Conservation (phyloP, 1,140 invertebrate genomes). For the Macrotrachela quadricornifera region DNA sequence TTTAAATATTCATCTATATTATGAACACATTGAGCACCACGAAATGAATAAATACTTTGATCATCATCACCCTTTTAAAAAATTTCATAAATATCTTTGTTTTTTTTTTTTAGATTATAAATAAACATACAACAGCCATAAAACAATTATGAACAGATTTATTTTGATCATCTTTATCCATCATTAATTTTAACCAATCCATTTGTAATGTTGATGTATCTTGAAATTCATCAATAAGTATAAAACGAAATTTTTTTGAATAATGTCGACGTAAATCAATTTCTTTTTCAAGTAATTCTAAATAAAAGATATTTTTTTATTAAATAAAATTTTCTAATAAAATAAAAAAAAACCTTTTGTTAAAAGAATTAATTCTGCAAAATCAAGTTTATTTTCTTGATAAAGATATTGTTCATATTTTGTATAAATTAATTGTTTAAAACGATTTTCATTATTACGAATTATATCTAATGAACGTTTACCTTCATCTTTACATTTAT, state of each 20-base stretch:
- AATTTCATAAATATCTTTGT: too few relatives aligned
- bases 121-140: too few relatives aligned
- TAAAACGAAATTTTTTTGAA: not conserved
- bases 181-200: not conserved
- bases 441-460: not conserved
- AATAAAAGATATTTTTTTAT: not conserved
- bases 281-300: not conserved
- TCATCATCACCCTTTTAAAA: too few relatives aligned
- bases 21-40: too few relatives aligned
- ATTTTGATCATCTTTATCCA: too few relatives aligned
- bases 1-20: too few relatives aligned
- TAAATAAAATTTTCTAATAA: not conserved
- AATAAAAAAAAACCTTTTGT: not conserved
- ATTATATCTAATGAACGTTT: too few relatives aligned
- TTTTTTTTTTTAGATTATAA: too few relatives aligned
- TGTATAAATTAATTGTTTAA: not conserved
- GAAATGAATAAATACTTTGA: too few relatives aligned
- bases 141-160: too few relatives aligned
- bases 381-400: not conserved
- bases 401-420: not conserved
- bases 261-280: not conserved
- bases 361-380: not conserved
- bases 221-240: not conserved
- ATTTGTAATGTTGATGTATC: not conserved
- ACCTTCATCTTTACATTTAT: not conserved